Evolutionary conservation across 2,113 vertebrate species (phyloP), one percentile per base, ranked within the genome.

Genomic region (Columba livia): DNA sequence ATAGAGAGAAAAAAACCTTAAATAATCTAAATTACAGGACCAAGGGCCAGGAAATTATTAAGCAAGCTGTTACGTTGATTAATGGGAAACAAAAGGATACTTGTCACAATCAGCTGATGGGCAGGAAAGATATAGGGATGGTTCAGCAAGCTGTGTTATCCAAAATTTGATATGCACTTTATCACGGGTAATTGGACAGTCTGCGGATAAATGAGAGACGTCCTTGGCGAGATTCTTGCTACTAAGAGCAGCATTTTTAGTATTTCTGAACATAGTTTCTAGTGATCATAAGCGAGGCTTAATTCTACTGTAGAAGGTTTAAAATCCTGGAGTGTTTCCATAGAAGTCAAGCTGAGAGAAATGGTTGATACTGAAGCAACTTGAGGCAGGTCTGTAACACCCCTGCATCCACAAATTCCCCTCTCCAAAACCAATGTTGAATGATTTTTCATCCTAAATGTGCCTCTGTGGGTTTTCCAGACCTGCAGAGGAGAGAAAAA

Each of bases 11-110:
- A 82, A 73, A 77, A 69, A 81, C 6, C 69, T 73, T 73, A 58
- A 58, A 75, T 54, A 40, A 75, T 57, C 51, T 44, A 56, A 92
- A 88, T 79, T 69, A 65, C n/a, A 60, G 32, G 53, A 53, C 78
- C 53, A 50, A 84, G 36, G 61, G 78, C 51, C 78, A 79, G 87
- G 73, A 80, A 93, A 90, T 90, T 87, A 90, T 90, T 83, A 93
- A 90, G 66, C 56, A 79, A 87, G 74, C 87, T 83, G 67, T n/a
- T 56, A 62, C 47, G 57, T 23, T 80, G 94, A 86, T 95, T 79
- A 89, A 79, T 75, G 78, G 58, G 72, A 75, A 73, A 75, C 31
- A 32, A 89, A 95, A 86, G 67, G 38, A 32, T 58, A n/a, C 62
- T 78, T 80, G 66, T 74, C 81, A 79, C 62, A 71, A 44, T 83